Conservation (phyloP, 1,140 invertebrate species). For the Procambarus clarkii region DNA sequence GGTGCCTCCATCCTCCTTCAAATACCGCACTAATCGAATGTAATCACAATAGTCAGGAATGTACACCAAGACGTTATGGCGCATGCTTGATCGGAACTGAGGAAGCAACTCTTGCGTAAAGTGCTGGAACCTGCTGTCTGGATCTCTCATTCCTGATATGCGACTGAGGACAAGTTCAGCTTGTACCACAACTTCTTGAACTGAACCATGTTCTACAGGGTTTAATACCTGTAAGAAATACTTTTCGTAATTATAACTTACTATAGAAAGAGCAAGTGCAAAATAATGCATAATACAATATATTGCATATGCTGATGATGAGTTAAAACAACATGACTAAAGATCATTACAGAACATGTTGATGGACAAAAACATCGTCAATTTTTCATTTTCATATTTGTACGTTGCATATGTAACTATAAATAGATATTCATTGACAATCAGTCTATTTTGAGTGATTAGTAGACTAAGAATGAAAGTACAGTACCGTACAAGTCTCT, state of each 20-base stretch:
- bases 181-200: conserved; percentile 74
- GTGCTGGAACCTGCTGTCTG: conserved; percentile 91
- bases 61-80: conserved; percentile 93
- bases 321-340: conserved; percentile 3
- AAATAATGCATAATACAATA: not conserved
- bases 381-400: too few species aligned
- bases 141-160: conserved; percentile 81
- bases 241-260: not conserved
- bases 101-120: conserved; percentile 91
- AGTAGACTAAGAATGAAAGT: too few species aligned
- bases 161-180: conserved; percentile 82
- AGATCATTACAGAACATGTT: not conserved
- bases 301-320: not conserved
- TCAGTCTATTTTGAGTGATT: too few species aligned
- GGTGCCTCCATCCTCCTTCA: conserved; percentile 88
- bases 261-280: not conserved
- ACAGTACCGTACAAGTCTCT: too few species aligned
- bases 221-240: conserved; percentile 52
- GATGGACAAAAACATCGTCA: too few species aligned
- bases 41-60: conserved; percentile 97
- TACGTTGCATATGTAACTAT: too few species aligned
- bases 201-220: conserved; percentile 27
- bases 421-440: too few species aligned
- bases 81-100: conserved; percentile 83
- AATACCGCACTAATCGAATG: conserved; percentile 92